Evolutionary conservation across 23 tunicate genomes (phyloP), one percentile per base, ranked within the genome.

Genomic region (Styela clava): DNA sequence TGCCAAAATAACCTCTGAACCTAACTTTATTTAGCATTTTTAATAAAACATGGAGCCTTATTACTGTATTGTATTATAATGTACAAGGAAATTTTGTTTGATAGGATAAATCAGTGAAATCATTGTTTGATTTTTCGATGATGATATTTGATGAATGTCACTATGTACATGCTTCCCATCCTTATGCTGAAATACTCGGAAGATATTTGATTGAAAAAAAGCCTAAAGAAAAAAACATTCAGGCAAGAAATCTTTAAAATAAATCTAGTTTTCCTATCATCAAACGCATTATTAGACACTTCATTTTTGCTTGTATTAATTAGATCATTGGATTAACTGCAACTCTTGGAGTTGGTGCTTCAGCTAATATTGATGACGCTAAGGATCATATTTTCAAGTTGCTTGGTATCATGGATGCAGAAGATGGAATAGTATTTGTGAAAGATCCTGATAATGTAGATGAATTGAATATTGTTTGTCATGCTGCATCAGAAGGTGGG

Each of bases 71-170:
- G n/a, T n/a, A n/a, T n/a, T n/a, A n/a, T n/a, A n/a, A n/a, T 44
- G 56, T 44, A 5, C 56, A 44, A 44, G 7, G 12, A 44, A 44
- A 44, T 12, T 44, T 44, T 12, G 12, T 44, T 44, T 44, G 9
- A 44, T 28, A 85, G 69, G 64, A 85, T 5, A 79, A 78, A 25
- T 24, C 68, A 19, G 83, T 85, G 12, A 34, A 36, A 16, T 79
- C 64, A 29, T 3, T 85, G 0, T 24, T 22, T 16, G 74, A 76
- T 23, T 87, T 74, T 64, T 78, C 73, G 16, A 27, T 87, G 76
- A 29, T 87, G 69, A 74, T 87, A 19, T 87, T 82, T 33, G 91
- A 87, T 68, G 91, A 87, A 68, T 87, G 91, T 52, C 91, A 87
- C 29, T 86, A 87, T 68, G 73, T 82, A 34, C 64, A 33, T 36